These are phyloP conservation scores for Tanypteryx hageni DNA, from an alignment of 2,888 invertebrate species.

Conservation along the genomic window DNA sequence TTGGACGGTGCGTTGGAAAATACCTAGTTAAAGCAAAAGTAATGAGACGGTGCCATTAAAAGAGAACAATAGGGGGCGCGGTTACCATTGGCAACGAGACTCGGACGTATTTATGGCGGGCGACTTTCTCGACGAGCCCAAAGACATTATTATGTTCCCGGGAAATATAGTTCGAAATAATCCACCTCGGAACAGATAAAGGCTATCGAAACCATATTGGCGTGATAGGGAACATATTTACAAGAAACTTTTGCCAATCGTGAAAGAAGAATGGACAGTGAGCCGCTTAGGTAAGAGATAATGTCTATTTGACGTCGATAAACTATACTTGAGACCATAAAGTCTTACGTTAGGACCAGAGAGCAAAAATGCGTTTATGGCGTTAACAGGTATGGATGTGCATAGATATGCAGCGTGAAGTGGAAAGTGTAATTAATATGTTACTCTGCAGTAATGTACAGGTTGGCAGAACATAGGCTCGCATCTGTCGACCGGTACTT, in stretches of 20 bases:
- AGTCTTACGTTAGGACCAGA: background rate
- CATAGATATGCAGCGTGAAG: background rate
- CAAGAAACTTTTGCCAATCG: background rate
- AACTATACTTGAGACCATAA: background rate
- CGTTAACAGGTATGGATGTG: background rate
- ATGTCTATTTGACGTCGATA: slow-evolving; percentile 6
- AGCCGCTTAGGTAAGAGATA: background rate
- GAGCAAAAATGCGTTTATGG: background rate
- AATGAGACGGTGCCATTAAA: slow-evolving; percentile 23
- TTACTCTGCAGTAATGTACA: no score
- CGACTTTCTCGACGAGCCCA: background rate
- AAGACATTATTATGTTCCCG: slow-evolving; percentile 52
- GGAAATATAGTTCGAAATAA: background rate
- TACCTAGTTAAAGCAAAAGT: slow-evolving; percentile 24
- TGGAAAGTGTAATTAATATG: background rate
- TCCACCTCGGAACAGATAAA: slow-evolving; percentile 30
- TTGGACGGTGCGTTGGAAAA: background rate
- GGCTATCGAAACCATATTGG: background rate
- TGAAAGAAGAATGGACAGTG: background rate
- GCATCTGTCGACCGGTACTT: no score
- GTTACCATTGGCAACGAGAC: slow-evolving; percentile 40
- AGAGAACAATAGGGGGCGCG: slow-evolving; percentile 58
- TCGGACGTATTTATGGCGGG: slow-evolving; percentile 50
- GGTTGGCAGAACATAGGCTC: no score
- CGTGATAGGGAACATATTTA: slow-evolving; percentile 19